Evolutionary conservation across 2,797 vertebrate genomes (phyloP), one percentile per base, ranked within the genome.

Genomic region (Channa striata): DNA sequence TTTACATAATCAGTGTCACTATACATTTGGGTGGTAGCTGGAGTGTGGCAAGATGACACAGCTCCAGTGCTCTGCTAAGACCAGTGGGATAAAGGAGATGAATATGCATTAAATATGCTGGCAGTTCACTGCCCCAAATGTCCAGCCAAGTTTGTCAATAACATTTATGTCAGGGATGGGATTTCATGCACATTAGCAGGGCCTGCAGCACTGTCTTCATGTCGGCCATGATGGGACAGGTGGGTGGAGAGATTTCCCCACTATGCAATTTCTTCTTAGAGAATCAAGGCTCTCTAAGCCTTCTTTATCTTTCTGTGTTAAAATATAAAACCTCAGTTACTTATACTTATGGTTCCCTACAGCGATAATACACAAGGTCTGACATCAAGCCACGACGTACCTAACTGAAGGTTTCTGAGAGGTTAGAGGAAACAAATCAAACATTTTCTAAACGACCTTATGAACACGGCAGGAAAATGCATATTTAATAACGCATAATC

Each of bases 1-100:
- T 95, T 95, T 95, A 93, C 94, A 95, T 95, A 95, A 95, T 95
- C 93, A 95, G 88, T 95, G 94, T 95, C 94, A 95, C 93, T 94
- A 93, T 91, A 93, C 88, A 95, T 95, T 95, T 95, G 87, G 86
- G 82, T 89, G 87, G 89, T 80, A 87, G 91, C 83, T 90, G 91
- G 90, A 91, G 90, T 93, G 93, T 93, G 92, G 93, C 87, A 88
- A 92, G 91, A 93, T 93, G 93, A 94, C 91, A 93, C 87, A 82
- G 89, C 87, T 92, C 76, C 74, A 85, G 83, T 81, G 85, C 87
- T 85, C 83, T 84, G 85, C 90, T 81, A 88, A 86, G 91, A 90
- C 92, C 86, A 78, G 67, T 82, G 84, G 85, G 91, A 92, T 92
- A 90, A 92, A 91, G 84, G 82, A 82, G 91, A 94, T 93, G 91